phyloP scores from a whole-genome alignment of 1,140 invertebrate genomes.

The Trialeurodes vaporariorum region DNA sequence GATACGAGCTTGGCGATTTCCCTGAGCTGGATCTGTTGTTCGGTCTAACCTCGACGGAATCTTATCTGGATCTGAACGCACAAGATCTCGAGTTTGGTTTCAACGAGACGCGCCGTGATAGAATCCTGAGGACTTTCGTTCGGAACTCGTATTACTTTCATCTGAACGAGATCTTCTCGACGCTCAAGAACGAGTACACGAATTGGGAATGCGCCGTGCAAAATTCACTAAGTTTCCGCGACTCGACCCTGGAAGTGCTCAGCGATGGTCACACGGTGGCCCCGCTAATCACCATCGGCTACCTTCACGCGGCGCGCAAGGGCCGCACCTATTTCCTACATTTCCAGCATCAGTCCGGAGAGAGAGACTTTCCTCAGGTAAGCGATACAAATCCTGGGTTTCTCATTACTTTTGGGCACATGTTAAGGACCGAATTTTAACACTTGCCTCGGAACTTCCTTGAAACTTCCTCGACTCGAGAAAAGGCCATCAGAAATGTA shows the following conservation, averaged over 20 bases:
- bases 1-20: conserved; percentile 69
- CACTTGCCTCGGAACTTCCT: conserved; percentile 1
- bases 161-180: conserved; percentile 80
- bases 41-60: conserved; percentile 59
- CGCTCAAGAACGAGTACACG: conserved; percentile 83
- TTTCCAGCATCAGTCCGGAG: conserved; percentile 66
- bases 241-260: conserved; percentile 61
- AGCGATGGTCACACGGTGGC: conserved; percentile 76
- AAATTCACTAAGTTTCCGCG: conserved; percentile 61
- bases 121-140: conserved; percentile 75
- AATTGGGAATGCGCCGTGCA: conserved; percentile 75
- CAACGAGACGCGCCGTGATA: conserved; percentile 68
- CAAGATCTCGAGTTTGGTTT: conserved; percentile 64
- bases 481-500: too few species aligned
- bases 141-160: conserved; percentile 80
- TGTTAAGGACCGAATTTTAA: not conserved
- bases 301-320: conserved; percentile 58
- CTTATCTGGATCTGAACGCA: conserved; percentile 61
- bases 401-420: not conserved
- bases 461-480: too few species aligned
- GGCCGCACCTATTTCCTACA: conserved; percentile 76
- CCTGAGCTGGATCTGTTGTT: conserved; percentile 65
- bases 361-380: conserved; percentile 65
- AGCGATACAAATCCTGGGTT: conserved; percentile 18
- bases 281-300: conserved; percentile 64